Conservation (phyloP, 2,113 vertebrate genomes). For the Micronisus gabar region DNA sequence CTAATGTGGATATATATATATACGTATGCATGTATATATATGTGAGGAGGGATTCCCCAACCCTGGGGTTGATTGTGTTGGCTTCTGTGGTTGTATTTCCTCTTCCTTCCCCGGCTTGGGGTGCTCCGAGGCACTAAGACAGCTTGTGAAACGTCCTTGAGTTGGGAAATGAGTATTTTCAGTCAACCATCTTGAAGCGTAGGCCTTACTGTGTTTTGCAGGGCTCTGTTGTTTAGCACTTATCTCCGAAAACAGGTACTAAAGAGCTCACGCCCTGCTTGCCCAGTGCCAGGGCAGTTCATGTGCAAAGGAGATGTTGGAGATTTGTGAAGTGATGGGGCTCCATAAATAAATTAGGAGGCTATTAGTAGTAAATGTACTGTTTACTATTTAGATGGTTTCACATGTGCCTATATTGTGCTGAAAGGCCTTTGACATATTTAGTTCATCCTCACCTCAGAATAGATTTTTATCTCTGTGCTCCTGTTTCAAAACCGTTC, state of each 20-base stretch:
- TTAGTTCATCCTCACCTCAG: constrained; percentile 44
- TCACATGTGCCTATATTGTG: background rate
- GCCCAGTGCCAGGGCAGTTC: background rate
- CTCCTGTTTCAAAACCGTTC: constrained; percentile 20
- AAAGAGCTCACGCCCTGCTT: background rate
- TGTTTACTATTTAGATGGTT: constrained; percentile 16
- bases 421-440: constrained; percentile 15
- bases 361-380: background rate
- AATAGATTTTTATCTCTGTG: constrained; percentile 46
- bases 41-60: constrained; percentile 45
- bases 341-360: constrained; percentile 11
- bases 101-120: background rate
- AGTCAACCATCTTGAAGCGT: background rate
- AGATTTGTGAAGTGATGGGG: background rate
- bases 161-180: background rate
- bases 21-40: background rate
- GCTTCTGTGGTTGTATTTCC: constrained; percentile 12
- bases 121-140: background rate
- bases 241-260: background rate
- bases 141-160: background rate
- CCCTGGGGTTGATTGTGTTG: constrained; percentile 2
- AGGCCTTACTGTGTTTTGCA: background rate
- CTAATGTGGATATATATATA: constrained; percentile 4
- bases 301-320: background rate
- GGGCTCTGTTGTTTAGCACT: background rate